These are phyloP conservation scores for Thryonomys swinderianus DNA, from an alignment of 2,113 vertebrate species.

Conservation along the genomic window DNA sequence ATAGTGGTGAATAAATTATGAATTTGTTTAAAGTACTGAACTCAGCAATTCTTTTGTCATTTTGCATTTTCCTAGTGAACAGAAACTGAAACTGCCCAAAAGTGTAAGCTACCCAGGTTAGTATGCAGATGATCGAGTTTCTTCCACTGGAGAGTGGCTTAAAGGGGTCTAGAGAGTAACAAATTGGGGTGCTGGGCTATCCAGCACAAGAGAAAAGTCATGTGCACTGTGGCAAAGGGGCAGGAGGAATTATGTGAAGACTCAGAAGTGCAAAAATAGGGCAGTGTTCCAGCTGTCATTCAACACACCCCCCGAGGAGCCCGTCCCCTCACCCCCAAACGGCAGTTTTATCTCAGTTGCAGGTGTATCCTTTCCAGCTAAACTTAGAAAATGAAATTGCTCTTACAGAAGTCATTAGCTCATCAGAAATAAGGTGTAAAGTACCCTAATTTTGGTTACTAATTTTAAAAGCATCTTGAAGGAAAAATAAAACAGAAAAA, in stretches of 20 bases:
- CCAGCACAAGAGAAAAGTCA: neutral
- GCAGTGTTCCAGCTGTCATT: neutral
- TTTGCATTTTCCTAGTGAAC: slow-evolving; percentile 28
- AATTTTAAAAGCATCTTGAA: slow-evolving; percentile 54
- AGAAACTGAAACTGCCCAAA: neutral
- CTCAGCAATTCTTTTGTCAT: neutral
- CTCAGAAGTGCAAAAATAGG: neutral
- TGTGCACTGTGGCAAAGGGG: neutral
- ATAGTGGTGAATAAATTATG: slow-evolving; percentile 37
- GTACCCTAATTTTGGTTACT: slow-evolving; percentile 5
- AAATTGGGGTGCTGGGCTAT: neutral
- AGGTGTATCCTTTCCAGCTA: slow-evolving; percentile 72
- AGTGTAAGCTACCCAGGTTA: neutral
- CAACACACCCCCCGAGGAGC: neutral
- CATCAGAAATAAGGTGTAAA: slow-evolving; percentile 31
- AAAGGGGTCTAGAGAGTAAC: neutral
- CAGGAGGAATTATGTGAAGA: neutral
- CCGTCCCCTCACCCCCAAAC: neutral
- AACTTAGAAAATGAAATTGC: slow-evolving; percentile 58
- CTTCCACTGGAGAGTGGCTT: neutral
- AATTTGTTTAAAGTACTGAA: slow-evolving; percentile 52
- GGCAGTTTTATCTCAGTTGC: slow-evolving; percentile 39
- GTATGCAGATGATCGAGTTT: neutral
- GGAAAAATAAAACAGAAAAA: neutral
- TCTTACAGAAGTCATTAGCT: slow-evolving; percentile 2